A percentile compares a stretch with the other conserved stretches of the same genome.
Conservation (phyloP, 2,113 vertebrate species). For the Oncorhynchus gorbuscha region DNA sequence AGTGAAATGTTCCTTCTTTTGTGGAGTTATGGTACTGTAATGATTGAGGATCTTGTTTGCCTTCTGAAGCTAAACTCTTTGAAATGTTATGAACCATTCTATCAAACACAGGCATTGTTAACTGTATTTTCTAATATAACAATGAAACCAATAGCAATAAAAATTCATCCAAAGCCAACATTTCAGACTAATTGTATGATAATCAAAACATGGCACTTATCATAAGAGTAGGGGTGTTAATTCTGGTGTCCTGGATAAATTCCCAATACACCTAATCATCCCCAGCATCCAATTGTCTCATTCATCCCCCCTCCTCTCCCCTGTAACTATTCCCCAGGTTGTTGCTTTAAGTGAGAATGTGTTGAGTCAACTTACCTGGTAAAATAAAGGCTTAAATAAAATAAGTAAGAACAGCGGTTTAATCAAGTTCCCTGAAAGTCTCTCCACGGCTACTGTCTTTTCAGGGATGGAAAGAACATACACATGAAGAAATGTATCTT, state of each 20-base stretch:
- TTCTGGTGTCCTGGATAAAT: too few relatives aligned
- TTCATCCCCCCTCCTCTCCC: too few relatives aligned
- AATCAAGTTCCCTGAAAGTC: conserved; percentile 43
- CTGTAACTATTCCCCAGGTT: too few relatives aligned
- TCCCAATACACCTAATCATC: too few relatives aligned
- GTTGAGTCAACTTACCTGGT: too few relatives aligned
- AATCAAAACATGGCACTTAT: conserved; percentile 11
- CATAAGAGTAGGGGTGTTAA: too few relatives aligned
- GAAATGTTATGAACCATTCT: conserved; percentile 50
- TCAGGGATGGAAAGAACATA: conserved; percentile 21
- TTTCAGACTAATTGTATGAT: conserved; percentile 61
- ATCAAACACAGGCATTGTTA: background rate
- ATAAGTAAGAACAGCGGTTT: conserved; percentile 31
- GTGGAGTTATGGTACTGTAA: background rate
- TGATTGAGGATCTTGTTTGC: conserved; percentile 4
- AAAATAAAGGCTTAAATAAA: too few relatives aligned
- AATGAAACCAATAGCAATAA: conserved; percentile 21
- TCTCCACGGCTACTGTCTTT: conserved; percentile 40
- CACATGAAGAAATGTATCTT: conserved; percentile 2
- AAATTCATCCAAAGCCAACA: conserved; percentile 10
- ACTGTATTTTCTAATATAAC: conserved; percentile 50
- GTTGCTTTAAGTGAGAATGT: too few relatives aligned
- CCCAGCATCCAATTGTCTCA: too few relatives aligned
- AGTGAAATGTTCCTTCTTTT: background rate
- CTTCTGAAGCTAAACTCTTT: conserved; percentile 9